Conservation (phyloP, 2,888 invertebrate species). For the Galerucella calmariensis region DNA sequence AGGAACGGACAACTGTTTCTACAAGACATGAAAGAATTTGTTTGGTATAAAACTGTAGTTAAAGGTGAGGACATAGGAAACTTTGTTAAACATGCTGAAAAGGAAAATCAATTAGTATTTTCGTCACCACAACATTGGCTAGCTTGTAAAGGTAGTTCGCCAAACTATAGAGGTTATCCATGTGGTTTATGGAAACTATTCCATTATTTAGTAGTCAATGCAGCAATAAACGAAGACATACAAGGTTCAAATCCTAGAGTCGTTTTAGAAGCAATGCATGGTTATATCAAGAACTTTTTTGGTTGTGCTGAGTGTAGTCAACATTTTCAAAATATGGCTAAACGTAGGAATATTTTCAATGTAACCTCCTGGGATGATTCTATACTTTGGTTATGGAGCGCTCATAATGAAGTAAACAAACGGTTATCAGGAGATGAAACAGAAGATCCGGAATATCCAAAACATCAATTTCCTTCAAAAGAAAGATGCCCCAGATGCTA, state of each 20-base stretch:
- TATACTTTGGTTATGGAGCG: conserved; percentile 92
- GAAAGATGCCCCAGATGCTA: conserved; percentile 77
- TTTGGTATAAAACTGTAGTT: conserved; percentile 66
- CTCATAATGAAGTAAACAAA: conserved; percentile 93
- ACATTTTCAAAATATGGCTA: conserved; percentile 91
- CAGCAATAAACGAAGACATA: conserved; percentile 64
- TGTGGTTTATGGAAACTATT: conserved; percentile 96
- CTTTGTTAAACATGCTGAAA: conserved; percentile 67
- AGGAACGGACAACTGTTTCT: conserved; percentile 75
- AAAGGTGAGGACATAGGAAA: conserved; percentile 72
- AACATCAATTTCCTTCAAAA: conserved; percentile 85
- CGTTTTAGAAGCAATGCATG: conserved; percentile 84
- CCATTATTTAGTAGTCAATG: conserved; percentile 89
- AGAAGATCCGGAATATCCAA: conserved; percentile 91
- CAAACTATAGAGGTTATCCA: conserved; percentile 85
- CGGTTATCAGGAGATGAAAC: conserved; percentile 86
- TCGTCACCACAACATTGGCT: conserved; percentile 73
- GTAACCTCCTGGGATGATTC: conserved; percentile 79
- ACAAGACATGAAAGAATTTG: conserved; percentile 70
- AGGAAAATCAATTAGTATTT: conserved; percentile 69
- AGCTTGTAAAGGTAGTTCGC: conserved; percentile 84
- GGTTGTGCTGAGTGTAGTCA: conserved; percentile 90
- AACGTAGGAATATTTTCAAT: conserved; percentile 74
- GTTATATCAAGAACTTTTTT: conserved; percentile 92
- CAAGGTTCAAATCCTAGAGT: conserved; percentile 69